Percentiles rank a stretch among this genome's conserved stretches.
Evolutionary conservation across 2,113 vertebrate species (phyloP).

Genomic region (Arizona elegans): DNA sequence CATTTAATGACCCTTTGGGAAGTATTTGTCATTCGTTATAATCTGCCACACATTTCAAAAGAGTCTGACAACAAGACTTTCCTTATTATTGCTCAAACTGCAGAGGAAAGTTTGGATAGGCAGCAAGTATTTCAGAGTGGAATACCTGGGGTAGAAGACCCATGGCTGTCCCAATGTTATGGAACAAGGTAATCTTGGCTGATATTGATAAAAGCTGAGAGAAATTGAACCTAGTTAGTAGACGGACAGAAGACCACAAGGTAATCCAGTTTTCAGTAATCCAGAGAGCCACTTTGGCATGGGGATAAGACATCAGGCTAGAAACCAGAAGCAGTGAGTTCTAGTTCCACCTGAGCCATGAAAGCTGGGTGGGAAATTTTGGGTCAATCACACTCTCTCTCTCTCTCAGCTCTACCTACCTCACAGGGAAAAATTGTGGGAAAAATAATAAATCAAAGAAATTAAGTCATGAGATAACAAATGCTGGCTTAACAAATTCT

Average conservation of each 20-base stretch:
- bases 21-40: fast-evolving
- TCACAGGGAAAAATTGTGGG: background rate
- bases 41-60: background rate
- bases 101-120: background rate
- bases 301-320: background rate
- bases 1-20: conserved; percentile 23
- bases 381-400: too few relatives aligned
- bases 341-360: background rate
- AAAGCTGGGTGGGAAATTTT: background rate
- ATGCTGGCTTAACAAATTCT: too few relatives aligned
- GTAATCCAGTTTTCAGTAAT: background rate
- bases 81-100: background rate
- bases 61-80: background rate
- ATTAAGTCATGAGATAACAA: background rate
- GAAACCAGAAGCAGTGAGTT: background rate
- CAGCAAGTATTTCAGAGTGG: background rate
- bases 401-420: background rate
- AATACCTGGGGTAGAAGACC: background rate
- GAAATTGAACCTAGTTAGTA: background rate
- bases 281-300: background rate
- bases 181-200: background rate
- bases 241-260: background rate
- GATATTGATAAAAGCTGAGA: background rate
- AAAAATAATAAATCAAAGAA: background rate
- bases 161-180: background rate